Percentiles rank a stretch among this genome's conserved stretches.
phyloP scores from a whole-genome alignment of 2,113 vertebrate species.

The Uria lomvia region DNA sequence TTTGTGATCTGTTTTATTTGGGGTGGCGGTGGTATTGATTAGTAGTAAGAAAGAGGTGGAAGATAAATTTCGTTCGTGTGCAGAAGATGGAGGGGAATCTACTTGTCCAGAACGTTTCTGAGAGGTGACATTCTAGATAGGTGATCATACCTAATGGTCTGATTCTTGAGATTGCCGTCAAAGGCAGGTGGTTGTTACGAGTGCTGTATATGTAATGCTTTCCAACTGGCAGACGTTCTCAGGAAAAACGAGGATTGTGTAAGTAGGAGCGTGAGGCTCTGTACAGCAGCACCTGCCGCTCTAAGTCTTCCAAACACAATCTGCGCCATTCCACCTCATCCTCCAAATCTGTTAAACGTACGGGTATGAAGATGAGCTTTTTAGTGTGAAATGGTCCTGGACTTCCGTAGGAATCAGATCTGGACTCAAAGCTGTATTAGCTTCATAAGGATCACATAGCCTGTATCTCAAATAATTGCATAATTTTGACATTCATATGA shows the following conservation, averaged over 20 bases:
- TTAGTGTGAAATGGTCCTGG: not conserved
- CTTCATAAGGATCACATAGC: not conserved
- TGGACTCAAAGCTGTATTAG: not conserved
- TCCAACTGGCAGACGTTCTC: not conserved
- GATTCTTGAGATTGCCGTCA: not conserved
- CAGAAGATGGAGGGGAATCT: not conserved
- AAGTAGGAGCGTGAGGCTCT: not conserved
- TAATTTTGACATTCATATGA: not conserved
- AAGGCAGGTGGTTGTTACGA: not conserved
- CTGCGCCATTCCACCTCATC: not conserved
- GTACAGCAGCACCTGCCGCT: accelerated
- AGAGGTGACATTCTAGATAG: not conserved
- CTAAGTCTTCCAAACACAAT: not conserved
- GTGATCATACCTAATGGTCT: not conserved
- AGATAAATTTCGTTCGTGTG: not conserved
- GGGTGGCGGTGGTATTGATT: accelerated
- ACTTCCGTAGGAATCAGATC: not conserved
- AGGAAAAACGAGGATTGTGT: not conserved
- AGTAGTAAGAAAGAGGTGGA: not conserved
- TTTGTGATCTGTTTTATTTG: not conserved
- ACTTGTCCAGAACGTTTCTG: not conserved
- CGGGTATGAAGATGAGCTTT: not conserved
- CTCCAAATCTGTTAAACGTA: not conserved
- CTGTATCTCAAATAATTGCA: not conserved
- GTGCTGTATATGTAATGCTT: not conserved